These are phyloP conservation scores for Elachura formosa DNA, from an alignment of 2,113 vertebrate genomes.

Conservation along the genomic window DNA sequence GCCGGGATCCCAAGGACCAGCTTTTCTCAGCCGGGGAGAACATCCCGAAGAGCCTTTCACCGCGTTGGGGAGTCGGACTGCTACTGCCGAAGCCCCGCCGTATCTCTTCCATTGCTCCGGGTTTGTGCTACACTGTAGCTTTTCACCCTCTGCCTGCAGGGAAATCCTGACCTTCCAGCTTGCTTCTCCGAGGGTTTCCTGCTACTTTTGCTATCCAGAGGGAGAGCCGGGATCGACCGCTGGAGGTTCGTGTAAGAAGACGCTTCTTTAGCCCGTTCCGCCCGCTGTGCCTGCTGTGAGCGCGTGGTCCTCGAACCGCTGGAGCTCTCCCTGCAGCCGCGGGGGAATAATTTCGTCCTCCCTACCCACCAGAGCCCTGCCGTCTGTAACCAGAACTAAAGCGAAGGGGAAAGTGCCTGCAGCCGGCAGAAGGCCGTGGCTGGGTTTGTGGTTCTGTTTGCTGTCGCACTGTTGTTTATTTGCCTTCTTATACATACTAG, in stretches of 20 bases:
- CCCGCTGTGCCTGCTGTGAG: background rate
- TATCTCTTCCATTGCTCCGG: background rate
- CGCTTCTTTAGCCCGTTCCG: background rate
- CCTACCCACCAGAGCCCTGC: background rate
- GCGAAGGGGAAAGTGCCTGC: background rate
- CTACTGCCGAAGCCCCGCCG: too few relatives aligned
- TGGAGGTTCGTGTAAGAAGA: background rate
- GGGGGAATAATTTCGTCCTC: background rate
- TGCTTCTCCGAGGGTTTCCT: background rate
- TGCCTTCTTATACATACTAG: background rate
- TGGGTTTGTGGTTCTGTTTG: background rate
- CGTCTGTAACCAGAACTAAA: background rate
- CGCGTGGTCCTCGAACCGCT: background rate
- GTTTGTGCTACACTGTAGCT: background rate
- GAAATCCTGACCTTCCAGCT: background rate
- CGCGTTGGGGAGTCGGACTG: background rate
- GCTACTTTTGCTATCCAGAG: background rate
- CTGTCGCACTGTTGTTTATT: background rate
- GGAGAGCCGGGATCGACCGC: background rate
- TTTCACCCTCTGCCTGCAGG: background rate
- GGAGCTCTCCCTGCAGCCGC: background rate
- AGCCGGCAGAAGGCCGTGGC: background rate
- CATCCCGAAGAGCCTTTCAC: background rate
- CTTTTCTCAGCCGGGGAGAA: background rate
- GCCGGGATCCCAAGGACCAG: background rate